Conservation (phyloP, 2,797 vertebrate species). For the Menidia menidia region DNA sequence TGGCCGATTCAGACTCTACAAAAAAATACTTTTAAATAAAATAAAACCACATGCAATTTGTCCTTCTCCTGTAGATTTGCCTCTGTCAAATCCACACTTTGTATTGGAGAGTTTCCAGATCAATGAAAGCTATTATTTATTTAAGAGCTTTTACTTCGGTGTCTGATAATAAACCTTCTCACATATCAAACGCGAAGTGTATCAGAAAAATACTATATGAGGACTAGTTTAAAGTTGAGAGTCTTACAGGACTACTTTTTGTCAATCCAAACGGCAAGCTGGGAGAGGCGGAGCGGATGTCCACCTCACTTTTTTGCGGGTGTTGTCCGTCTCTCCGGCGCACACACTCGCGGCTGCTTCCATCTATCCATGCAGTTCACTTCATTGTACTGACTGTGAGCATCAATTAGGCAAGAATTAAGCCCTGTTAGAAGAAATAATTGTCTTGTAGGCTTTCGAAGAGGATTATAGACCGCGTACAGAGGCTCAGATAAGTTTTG, state of each 20-base stretch:
- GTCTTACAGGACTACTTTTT: slow-evolving; percentile 70
- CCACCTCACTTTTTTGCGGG: slow-evolving; percentile 67
- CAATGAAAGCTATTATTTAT: background rate
- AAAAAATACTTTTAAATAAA: background rate
- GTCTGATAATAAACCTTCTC: background rate
- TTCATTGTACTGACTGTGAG: slow-evolving; percentile 72
- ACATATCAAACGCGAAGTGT: background rate
- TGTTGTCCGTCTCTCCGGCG: slow-evolving; percentile 74
- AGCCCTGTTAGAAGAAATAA: slow-evolving; percentile 20
- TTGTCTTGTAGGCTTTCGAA: background rate
- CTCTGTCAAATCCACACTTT: background rate
- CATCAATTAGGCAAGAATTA: slow-evolving; percentile 70
- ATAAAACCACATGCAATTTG: background rate
- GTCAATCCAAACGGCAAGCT: slow-evolving; percentile 75
- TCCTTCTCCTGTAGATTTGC: background rate
- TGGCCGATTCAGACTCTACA: slow-evolving; percentile 46
- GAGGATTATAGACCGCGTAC: slow-evolving; percentile 23
- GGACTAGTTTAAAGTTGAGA: slow-evolving; percentile 8
- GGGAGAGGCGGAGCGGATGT: slow-evolving; percentile 83
- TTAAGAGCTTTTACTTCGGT: background rate
- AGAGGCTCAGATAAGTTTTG: slow-evolving; percentile 62
- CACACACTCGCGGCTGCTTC: slow-evolving; percentile 61
- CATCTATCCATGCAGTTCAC: slow-evolving; percentile 68
- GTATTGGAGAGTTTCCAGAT: background rate
- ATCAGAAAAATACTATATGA: background rate